Base-by-base conservation (phyloP, 2,113 vertebrate genomes). In the Noturus placidus region DNA sequence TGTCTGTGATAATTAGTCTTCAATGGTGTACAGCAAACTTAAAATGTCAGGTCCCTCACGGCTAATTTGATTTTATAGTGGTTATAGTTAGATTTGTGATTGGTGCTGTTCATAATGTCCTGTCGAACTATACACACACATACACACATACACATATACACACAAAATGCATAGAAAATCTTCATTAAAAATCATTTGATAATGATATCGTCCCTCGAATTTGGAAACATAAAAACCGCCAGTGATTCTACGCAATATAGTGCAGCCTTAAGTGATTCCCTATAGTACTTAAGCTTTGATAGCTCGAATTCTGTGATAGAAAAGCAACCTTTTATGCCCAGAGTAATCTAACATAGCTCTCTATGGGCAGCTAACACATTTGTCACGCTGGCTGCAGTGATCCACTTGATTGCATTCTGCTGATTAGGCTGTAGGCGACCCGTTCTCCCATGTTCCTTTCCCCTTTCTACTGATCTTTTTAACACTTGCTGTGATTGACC, bases 361-460 rank as follows among this genome's bases (percentile, higher is more conserved):
- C 84, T 67, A 57, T 65, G 65, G 89, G 84, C 80, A 88, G 80
- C 87, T 83, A 50, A 83, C 74, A 30, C 87, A 86, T 86, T 88
- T 88, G 77, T 59, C 30, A 42, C 61, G 22, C 42, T 63, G 83
- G 84, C 83, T 84, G 65, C 86, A 80, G 86, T 84, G 87, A 86
- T 86, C 85, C 90, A 91, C 83, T 86, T 84, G 88, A 88, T 83
- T 89, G 90, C 88, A 1, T 91, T 91, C 74, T 89, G 86, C 86
- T 89, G 88, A 89, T 78, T 81, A 76, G 65, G 81, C 88, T 84
- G 50, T n/a, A 74, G 80, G 80, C 57, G 11, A 27, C 67, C 56
- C n/a, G 20, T 61, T 80, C 79, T 83, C 81, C 57, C 46, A 63
- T 77, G 56, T 83, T 46, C 83, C 52, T 20, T 42, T 46, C 86